Percentiles rank a stretch among this genome's conserved stretches.
Evolutionary conservation across 2,797 vertebrate species (phyloP).

Genomic region (Streptopelia turtur): DNA sequence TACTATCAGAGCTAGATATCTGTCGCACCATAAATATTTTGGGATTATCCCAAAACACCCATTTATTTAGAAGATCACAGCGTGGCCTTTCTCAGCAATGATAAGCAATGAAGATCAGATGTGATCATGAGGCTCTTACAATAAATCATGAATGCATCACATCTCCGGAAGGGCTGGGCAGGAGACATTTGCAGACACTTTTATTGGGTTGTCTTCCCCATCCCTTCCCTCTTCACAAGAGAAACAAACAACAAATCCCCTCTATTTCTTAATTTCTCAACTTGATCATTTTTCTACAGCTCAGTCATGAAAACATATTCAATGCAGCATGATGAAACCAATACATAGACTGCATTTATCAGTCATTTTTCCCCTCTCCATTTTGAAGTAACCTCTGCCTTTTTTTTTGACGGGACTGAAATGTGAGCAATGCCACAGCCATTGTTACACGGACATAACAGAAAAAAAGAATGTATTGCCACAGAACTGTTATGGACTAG

Average conservation of each 20-base stretch:
- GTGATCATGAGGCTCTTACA: background rate
- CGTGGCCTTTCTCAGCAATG: background rate
- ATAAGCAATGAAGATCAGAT: background rate
- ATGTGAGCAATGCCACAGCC: fast-evolving
- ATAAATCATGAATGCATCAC: background rate
- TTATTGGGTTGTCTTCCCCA: background rate
- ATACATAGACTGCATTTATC: background rate
- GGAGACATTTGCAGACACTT: background rate
- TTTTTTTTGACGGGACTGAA: background rate
- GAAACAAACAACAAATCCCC: background rate
- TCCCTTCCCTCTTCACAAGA: background rate
- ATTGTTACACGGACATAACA: background rate
- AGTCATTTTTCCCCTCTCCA: background rate
- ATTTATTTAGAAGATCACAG: background rate
- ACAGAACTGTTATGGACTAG: background rate
- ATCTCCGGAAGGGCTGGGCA: background rate
- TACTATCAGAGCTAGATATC: background rate
- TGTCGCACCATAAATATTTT: background rate
- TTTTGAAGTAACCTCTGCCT: background rate
- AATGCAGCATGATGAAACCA: background rate
- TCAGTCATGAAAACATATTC: background rate
- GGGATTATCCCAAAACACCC: background rate
- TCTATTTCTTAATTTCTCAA: background rate
- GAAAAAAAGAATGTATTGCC: fast-evolving
- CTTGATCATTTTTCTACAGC: background rate